A percentile compares a stretch with the other conserved stretches of the same genome.
phyloP scores from a whole-genome alignment of 37 sponge, comb jelly and placozoan species.

The Ianthella basta region DNA sequence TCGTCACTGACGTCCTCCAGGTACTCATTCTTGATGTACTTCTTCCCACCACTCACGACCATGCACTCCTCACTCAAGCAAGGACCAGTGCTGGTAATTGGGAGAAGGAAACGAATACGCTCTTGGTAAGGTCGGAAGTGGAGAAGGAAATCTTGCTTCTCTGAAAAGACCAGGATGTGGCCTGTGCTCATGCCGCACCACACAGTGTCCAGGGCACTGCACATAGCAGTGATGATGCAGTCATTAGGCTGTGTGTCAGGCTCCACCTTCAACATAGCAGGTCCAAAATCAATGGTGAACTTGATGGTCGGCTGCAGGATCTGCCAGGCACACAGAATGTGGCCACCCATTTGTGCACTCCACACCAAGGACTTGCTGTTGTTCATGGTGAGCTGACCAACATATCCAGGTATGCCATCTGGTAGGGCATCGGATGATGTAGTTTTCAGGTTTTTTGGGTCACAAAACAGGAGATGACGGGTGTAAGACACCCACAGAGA shows the following conservation, averaged over 20 bases:
- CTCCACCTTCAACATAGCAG: not conserved
- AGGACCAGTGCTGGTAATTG: conserved; percentile 26
- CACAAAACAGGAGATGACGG: conserved; percentile 13
- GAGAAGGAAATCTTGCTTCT: conserved; percentile 22
- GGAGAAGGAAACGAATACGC: conserved; percentile 54
- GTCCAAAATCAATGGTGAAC: conserved; percentile 9
- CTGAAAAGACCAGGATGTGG: conserved; percentile 32
- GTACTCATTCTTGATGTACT: conserved; percentile 3
- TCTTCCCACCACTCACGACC: conserved; percentile 45
- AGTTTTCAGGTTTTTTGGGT: conserved; percentile 6
- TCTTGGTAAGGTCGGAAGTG: conserved; percentile 56
- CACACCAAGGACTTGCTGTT: conserved; percentile 1
- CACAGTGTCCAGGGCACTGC: conserved; percentile 36
- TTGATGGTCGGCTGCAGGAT: not conserved
- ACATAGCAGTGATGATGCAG: conserved; percentile 36
- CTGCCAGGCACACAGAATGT: conserved; percentile 35
- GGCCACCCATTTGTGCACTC: conserved; percentile 27
- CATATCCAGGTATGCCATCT: conserved; percentile 12
- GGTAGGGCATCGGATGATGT: not conserved
- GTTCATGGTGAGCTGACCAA: conserved; percentile 37
- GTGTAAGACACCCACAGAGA: conserved; percentile 39
- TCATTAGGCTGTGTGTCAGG: not conserved
- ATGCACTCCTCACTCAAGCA: conserved; percentile 10
- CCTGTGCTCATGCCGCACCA: conserved; percentile 41
- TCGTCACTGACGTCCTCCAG: conserved; percentile 7